These are phyloP conservation scores for Piaya cayana DNA, from an alignment of 2,113 vertebrate species.

Conservation along the genomic window DNA sequence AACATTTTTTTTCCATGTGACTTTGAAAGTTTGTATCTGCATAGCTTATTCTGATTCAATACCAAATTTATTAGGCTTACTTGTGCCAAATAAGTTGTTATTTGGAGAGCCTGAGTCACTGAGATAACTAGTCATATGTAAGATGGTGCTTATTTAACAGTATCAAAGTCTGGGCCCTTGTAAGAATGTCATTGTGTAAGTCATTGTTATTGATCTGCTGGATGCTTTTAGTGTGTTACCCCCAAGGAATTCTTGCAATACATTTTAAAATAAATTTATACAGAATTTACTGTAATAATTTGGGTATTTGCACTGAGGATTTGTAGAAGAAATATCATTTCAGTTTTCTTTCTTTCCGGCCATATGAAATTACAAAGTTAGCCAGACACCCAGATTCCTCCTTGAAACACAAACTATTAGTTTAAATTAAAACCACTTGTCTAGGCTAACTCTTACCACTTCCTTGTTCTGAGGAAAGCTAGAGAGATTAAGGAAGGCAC, in stretches of 20 bases:
- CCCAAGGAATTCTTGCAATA: not conserved
- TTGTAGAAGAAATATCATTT: slow-evolving; percentile 2
- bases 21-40: not conserved
- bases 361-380: slow-evolving; percentile 43
- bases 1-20: not conserved
- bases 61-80: not conserved
- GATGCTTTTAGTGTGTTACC: not conserved
- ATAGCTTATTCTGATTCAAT: not conserved
- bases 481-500: not conserved
- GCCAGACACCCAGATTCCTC: slow-evolving; percentile 3
- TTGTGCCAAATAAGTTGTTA: not conserved
- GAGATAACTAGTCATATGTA: not conserved
- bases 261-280: not conserved
- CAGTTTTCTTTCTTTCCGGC: slow-evolving; percentile 18
- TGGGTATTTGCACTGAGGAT: slow-evolving; percentile 36
- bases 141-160: not conserved
- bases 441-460: not conserved
- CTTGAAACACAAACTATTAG: slow-evolving; percentile 27
- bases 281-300: slow-evolving; percentile 54
- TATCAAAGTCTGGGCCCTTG: not conserved
- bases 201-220: not conserved
- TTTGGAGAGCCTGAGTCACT: not conserved
- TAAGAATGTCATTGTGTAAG: not conserved
- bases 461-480: slow-evolving; percentile 20
- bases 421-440: slow-evolving; percentile 44